Conservation (phyloP, 2,113 vertebrate species). For the Burhinus oedicnemus region DNA sequence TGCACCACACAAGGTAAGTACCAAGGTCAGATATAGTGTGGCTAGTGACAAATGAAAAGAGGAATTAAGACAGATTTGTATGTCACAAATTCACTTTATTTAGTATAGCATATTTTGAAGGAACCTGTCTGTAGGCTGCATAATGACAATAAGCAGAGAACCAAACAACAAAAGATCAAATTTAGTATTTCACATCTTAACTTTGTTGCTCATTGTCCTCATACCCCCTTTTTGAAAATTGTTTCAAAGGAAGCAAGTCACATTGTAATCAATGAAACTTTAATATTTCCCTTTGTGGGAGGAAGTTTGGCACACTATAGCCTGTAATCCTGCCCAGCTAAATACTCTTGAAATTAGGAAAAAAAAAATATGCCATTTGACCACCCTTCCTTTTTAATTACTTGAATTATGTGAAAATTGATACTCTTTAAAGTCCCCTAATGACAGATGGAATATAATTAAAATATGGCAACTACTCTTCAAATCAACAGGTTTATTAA, state of each 20-base stretch:
- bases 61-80: not conserved
- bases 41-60: not conserved
- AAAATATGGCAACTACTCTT: not conserved
- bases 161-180: not conserved
- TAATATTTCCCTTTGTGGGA: not conserved
- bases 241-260: not conserved
- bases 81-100: not conserved
- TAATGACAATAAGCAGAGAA: not conserved
- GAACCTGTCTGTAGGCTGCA: not conserved
- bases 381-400: fast-evolving
- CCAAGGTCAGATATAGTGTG: not conserved
- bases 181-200: not conserved
- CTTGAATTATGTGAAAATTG: not conserved
- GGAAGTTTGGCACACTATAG: not conserved
- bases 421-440: not conserved
- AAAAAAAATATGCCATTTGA: not conserved
- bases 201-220: not conserved
- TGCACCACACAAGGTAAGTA: not conserved
- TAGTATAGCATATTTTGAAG: not conserved
- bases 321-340: not conserved
- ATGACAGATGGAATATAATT: not conserved
- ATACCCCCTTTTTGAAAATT: not conserved
- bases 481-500: not conserved
- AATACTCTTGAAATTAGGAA: not conserved
- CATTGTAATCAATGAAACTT: not conserved